A percentile compares a stretch with the other conserved stretches of the same genome.
These are phyloP conservation scores for Caenorhabditis zanzibari DNA, from an alignment of 2,888 invertebrate genomes.

Conservation along the genomic window DNA sequence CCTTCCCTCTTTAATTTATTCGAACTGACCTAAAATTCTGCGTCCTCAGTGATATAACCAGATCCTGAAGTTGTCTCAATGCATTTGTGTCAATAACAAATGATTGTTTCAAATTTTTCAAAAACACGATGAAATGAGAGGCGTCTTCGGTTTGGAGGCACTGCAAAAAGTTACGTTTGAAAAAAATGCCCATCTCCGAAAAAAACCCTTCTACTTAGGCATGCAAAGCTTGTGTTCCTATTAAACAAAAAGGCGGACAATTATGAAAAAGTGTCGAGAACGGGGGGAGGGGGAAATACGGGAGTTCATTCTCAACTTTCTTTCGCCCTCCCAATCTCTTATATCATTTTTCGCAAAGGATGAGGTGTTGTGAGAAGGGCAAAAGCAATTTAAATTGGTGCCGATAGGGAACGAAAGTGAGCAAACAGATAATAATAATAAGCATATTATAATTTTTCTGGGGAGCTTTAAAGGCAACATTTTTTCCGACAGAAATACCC, in stretches of 20 bases:
- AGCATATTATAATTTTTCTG: conserved; percentile 32
- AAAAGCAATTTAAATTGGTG: conserved; percentile 35
- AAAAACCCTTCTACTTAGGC: conserved; percentile 9
- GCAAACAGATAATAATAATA: conserved; percentile 48
- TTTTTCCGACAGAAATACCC: too few species aligned
- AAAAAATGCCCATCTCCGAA: background rate
- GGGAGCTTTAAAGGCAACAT: too few species aligned
- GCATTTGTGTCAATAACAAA: conserved; percentile 71
- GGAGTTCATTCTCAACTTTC: conserved; percentile 46
- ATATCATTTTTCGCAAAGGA: conserved; percentile 25
- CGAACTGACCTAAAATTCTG: conserved; percentile 76
- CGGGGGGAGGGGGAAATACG: background rate
- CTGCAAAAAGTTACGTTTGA: conserved; percentile 7
- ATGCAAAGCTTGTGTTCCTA: background rate
- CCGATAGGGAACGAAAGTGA: conserved; percentile 15
- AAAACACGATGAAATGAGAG: conserved; percentile 59
- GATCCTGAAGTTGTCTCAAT: conserved; percentile 75
- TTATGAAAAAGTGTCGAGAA: conserved; percentile 15
- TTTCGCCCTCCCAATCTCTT: conserved; percentile 30
- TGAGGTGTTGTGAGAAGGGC: conserved; percentile 44
- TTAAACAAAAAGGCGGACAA: background rate
- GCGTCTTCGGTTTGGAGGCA: conserved; percentile 67
- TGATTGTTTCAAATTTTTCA: conserved; percentile 59
- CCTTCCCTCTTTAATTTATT: too few species aligned
- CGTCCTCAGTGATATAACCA: conserved; percentile 79